Base-by-base conservation (phyloP, 2,888 invertebrate species). In the Mimachlamys varia region DNA sequence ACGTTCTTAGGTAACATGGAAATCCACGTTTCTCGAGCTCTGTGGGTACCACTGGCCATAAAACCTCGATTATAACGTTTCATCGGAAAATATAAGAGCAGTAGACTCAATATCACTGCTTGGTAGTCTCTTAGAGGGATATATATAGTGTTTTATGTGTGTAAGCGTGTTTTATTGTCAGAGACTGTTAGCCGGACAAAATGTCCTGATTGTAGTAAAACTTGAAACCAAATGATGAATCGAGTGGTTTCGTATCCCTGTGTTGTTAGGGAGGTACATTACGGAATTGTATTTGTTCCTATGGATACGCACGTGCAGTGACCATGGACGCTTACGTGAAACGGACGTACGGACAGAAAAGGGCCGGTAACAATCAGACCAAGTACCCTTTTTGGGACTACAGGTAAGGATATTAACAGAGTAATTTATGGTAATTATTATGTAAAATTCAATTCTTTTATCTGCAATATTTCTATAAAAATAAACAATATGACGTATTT, bases 341-440 rank as follows among this genome's bases (percentile, higher is more conserved):
- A 76, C 76, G 76, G 76, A 76, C 76, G 76, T 76, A 76, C 22
- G 76, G 76, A 76, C 76, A 76, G 76, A 76, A 76, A 33, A 76
- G 76, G 76, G 33, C 76, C 1, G 76, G 0, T 7, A 76, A 76
- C 22, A 33, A 33, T 33, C 76, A 76, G 76, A 76, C 27, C 76
- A 76, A 76, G 76, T 76, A 76, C 76, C 76, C 76, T 10, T 76
- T 76, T 22, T 76, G 76, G 76, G 76, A 76, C 76, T 76, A 76
- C 33, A 76, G 76, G 76, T 76, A 76, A 76, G 76, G 2, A 7
- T 19, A 22, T 58, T 58, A 3, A 22, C 0, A 22, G 4, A 33
- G 22, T 76, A 27, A 27, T n/a, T 7, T 62, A 22, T 22, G 22
- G 7, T n/a, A 62, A 62, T 62, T 19, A n/a, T 22, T 62, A 44